Base-by-base conservation (phyloP, 1,140 invertebrate species). In the Cydia fagiglandana region DNA sequence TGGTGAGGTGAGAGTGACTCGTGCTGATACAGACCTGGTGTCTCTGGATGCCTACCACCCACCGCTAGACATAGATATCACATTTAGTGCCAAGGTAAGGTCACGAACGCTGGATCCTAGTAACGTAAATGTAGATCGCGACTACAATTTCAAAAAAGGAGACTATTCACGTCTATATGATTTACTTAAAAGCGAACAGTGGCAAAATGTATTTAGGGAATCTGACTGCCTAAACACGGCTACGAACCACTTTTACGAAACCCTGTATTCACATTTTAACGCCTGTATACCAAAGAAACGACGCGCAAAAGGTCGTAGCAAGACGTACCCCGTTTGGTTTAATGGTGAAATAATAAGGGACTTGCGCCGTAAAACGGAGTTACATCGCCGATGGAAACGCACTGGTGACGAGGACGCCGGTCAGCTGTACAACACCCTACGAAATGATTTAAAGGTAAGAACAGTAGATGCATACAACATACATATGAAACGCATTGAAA, bases 121-220 rank as follows among this genome's bases (percentile, higher is more conserved):
- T 56, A 56, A 56, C n/a, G 2, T 56, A 20, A n/a, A 20, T 7
- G 7, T 6, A 5, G 53, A 56, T 20, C 17, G 20, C n/a, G 53
- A 56, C n/a, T 56, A 15, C 15, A 56, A 56, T 56, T 56, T 56
- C n/a, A 56, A 56, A 20, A 56, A 56, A 56, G 53, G 53, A n/a
- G 53, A 56, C n/a, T 56, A 17, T 9, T 6, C 53, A 20, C 53
- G 53, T 56, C n/a, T 56, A 15, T 56, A 20, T 20, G 53, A 20
- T 6, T 56, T 56, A 17, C 53, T 56, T 17, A 20, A 56, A n/a
- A 56, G 4, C 20, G 53, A 56, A 56, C 53, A 56, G 7, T 56
- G 53, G 53, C 53, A 56, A 17, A 17, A 56, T 17, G 53, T 56
- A 56, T 56, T 20, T 17, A n/a, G n/a, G 2, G 53, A 56, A 56